Percentiles rank a stretch among this genome's conserved stretches.
Evolutionary conservation across 2,797 vertebrate genomes (phyloP).

Genomic region (Mormyrus hasselquistii): DNA sequence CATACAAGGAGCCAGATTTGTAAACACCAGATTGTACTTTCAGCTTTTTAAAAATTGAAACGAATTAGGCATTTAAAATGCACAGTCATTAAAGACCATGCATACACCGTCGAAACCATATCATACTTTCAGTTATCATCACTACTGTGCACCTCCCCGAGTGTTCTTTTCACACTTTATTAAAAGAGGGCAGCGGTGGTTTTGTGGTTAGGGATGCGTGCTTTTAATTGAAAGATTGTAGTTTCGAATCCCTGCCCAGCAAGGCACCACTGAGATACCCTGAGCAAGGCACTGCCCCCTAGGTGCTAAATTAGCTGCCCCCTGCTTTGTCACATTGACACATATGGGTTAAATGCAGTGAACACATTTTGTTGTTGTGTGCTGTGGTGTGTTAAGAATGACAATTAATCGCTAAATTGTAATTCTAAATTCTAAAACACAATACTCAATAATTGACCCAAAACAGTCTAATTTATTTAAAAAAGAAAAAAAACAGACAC

Average conservation of each 20-base stretch:
- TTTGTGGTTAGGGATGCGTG: no score
- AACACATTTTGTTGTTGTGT: no score
- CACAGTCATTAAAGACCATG: not conserved
- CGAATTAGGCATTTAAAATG: not conserved
- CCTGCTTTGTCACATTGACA: not conserved
- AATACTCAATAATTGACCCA: not conserved
- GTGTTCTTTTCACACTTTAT: not conserved
- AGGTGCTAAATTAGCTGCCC: no score
- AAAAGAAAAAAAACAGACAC: not conserved
- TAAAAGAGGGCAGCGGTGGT: no score
- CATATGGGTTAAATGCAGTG: no score
- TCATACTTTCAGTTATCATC: not conserved
- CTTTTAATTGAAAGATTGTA: no score
- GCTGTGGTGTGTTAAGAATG: no score
- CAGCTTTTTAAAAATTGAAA: not conserved
- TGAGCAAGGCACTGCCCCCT: no score
- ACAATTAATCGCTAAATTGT: no score
- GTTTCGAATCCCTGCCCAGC: no score
- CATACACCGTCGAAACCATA: not conserved
- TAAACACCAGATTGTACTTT: not conserved
- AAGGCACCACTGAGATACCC: no score
- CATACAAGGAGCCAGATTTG: not conserved
- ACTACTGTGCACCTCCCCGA: not conserved
- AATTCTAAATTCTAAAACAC: not conserved
- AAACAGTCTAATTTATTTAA: conserved; percentile 15